These are phyloP conservation scores for Chrysopa pallens DNA, from an alignment of 1,140 invertebrate genomes.

Conservation along the genomic window DNA sequence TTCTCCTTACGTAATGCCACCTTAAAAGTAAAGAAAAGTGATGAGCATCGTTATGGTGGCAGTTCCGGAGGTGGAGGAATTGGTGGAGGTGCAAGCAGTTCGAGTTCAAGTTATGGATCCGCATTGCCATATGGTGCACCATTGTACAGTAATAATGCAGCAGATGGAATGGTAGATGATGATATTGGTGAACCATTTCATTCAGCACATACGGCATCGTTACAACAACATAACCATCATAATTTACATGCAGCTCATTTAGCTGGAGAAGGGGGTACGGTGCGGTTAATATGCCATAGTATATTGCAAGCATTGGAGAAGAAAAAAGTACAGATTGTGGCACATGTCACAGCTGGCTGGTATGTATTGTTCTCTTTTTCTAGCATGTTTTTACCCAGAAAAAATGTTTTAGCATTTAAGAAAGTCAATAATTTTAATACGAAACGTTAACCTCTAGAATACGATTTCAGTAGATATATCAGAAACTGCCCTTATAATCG, in stretches of 20 bases:
- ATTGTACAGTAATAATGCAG: conserved; percentile 2
- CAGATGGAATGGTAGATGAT: background rate
- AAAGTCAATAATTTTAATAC: too few relatives aligned
- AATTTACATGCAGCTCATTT: conserved; percentile 21
- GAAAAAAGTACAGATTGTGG: conserved; percentile 41
- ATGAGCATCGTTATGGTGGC: conserved; percentile 5
- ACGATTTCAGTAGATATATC: too few relatives aligned
- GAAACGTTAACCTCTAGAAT: too few relatives aligned
- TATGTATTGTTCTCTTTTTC: too few relatives aligned
- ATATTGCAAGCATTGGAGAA: conserved; percentile 39
- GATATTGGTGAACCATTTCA: background rate
- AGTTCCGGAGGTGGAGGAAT: background rate
- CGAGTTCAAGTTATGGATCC: conserved; percentile 9
- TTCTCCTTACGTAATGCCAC: conserved; percentile 58
- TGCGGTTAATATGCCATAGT: conserved; percentile 45
- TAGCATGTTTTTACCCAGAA: too few relatives aligned
- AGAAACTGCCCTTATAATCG: too few relatives aligned
- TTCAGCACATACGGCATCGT: background rate
- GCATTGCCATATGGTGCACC: conserved; percentile 8
- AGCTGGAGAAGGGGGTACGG: conserved; percentile 36
- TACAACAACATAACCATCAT: background rate
- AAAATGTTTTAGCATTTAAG: too few relatives aligned
- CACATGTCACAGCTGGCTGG: conserved; percentile 62
- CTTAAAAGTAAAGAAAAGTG: conserved; percentile 30
- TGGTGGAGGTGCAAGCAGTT: conserved; percentile 9